Conservation (phyloP, 2,888 invertebrate genomes). For the Anoplius nigerrimus region DNA sequence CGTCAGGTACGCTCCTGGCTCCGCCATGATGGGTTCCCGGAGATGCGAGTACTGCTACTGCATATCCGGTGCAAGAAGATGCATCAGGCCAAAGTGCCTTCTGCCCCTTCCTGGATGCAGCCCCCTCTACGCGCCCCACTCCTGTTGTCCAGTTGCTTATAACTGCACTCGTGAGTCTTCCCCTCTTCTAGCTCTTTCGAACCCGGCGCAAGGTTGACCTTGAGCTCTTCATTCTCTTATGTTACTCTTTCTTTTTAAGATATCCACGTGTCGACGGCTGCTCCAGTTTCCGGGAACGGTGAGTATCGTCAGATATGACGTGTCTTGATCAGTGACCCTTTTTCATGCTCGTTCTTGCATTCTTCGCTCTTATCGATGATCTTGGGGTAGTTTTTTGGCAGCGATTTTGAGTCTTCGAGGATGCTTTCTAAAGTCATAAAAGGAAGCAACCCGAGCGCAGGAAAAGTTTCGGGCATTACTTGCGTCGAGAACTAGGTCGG, state of each 20-base stretch:
- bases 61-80: slow-evolving; percentile 77
- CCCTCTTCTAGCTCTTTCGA: too few species aligned
- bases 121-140: slow-evolving; percentile 80
- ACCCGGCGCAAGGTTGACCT: neutral
- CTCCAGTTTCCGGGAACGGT: slow-evolving; percentile 63
- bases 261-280: slow-evolving; percentile 57
- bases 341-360: too few species aligned
- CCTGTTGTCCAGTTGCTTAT: slow-evolving; percentile 89
- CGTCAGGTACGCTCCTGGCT: slow-evolving; percentile 85
- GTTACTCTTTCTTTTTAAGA: slow-evolving; percentile 39
- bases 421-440: too few species aligned
- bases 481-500: too few species aligned
- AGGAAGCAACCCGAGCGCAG: too few species aligned
- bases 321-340: too few species aligned
- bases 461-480: too few species aligned
- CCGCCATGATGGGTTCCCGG: slow-evolving; percentile 87
- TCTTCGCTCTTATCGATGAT: too few species aligned
- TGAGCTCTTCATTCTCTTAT: neutral
- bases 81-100: slow-evolving; percentile 88
- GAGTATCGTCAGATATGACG: slow-evolving; percentile 36
- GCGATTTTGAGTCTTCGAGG: too few species aligned
- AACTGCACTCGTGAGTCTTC: slow-evolving; percentile 78
- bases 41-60: slow-evolving; percentile 94
- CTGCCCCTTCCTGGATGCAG: slow-evolving; percentile 84
- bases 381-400: too few species aligned